Evolutionary conservation across 2,888 invertebrate genomes (phyloP), one percentile per base, ranked within the genome.

Genomic region (Andrena fulva): DNA sequence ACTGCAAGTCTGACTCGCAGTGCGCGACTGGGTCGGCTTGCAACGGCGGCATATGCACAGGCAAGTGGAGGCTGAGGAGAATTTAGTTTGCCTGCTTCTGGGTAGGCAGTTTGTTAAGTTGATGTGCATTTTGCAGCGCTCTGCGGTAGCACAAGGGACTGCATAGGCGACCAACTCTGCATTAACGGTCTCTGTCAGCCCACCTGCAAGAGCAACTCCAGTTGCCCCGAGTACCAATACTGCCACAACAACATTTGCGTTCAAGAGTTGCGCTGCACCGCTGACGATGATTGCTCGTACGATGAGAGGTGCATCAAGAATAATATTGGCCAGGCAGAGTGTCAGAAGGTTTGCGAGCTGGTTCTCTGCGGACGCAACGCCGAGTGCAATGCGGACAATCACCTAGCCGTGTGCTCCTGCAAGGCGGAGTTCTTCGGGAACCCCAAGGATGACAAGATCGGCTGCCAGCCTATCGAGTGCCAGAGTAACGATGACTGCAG

Each of bases 1-100:
- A 97, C 90, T 98, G 98, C 91, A 96, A 96, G 66, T 95, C 95
- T 74, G 98, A 98, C 86, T 95, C 95, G 56, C 97, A 98, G 92
- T 98, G 98, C 92, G 96, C 98, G 0, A 95, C 97, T 2, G 97
- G 98, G 71, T 97, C 98, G 12, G 97, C 96, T 90, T 98, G 98
- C 91, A 95, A 96, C 80, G 97, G 97, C 85, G 98, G 97, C 78
- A 95, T 98, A 82, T 98, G 98, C 91, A 96, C 96, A 80, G 95
- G 96, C 96, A 94, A 95, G 95, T 5, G 2, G 0, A 66, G 2
- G 4, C 10, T 94, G 75, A 63, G 48, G 66, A 62, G 59, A 20
- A 27, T 29, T 27, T 3, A 31, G 27, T 31, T 1, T 0, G 56
- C 8, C 12, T 56, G 33, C 24, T n/a, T n/a, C 2, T 12, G 16